A percentile compares a stretch with the other conserved stretches of the same genome.
phyloP scores from a whole-genome alignment of 2,797 vertebrate species.

The Enteromius argenteus region DNA sequence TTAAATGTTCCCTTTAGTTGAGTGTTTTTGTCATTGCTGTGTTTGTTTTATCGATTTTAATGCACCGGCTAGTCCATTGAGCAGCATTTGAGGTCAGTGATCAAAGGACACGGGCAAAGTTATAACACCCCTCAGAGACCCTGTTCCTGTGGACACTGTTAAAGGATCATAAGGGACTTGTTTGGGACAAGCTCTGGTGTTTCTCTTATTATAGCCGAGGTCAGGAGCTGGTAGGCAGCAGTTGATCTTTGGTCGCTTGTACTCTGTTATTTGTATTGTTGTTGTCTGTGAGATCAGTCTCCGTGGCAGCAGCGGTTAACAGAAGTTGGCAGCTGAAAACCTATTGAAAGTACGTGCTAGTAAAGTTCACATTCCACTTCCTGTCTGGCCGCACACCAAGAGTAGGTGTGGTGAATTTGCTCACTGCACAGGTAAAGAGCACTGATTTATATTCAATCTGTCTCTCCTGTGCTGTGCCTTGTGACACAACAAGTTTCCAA shows the following conservation, averaged over 20 bases:
- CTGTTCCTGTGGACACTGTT: not conserved
- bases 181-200: not conserved
- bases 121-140: not conserved
- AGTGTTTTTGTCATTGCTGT: conserved; percentile 13
- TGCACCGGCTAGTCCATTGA: not conserved
- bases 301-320: conserved; percentile 39
- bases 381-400: conserved; percentile 72
- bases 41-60: conserved; percentile 16
- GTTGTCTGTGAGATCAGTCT: conserved; percentile 5
- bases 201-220: not conserved
- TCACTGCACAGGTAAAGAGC: conserved; percentile 49
- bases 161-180: not conserved
- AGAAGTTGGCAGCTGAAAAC: conserved; percentile 34
- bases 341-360: conserved; percentile 29
- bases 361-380: conserved; percentile 66
- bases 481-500: conserved; percentile 18
- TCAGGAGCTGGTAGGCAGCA: not conserved
- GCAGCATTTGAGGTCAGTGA: not conserved
- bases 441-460: conserved; percentile 43
- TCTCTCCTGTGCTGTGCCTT: not conserved
- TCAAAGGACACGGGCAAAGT: not conserved
- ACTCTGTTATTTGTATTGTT: conserved; percentile 28
- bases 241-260: conserved; percentile 19
- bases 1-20: conserved; percentile 17
- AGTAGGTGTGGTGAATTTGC: conserved; percentile 73